phyloP scores from a whole-genome alignment of 92 coral and sea anemone species.

The Scolanthus callimorphus region DNA sequence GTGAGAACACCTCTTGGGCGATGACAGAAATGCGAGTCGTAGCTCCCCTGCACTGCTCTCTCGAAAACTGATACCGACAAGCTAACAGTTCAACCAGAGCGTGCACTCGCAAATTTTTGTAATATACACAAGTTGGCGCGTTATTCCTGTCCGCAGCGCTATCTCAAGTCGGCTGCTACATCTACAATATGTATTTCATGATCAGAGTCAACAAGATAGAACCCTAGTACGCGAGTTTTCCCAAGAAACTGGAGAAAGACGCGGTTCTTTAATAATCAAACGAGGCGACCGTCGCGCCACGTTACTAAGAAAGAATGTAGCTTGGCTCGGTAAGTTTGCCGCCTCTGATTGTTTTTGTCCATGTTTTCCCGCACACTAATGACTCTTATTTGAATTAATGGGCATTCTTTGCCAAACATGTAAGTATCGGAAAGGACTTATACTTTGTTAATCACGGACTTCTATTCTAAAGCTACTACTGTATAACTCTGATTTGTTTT shows the following conservation, averaged over 20 bases:
- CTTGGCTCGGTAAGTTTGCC: constrained; percentile 19
- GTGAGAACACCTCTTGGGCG: neutral
- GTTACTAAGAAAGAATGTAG: constrained; percentile 23
- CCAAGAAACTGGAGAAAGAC: neutral
- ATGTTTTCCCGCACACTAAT: neutral
- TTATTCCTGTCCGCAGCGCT: neutral
- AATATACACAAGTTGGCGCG: neutral
- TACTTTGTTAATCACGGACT: neutral
- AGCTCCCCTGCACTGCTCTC: constrained; percentile 52
- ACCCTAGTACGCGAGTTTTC: neutral
- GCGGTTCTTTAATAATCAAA: neutral
- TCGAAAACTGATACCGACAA: constrained; percentile 27
- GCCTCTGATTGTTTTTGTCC: neutral
- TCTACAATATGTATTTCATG: too few relatives aligned
- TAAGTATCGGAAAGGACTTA: constrained; percentile 18
- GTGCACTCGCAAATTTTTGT: neutral
- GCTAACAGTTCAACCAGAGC: constrained; percentile 39
- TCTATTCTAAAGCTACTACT: neutral
- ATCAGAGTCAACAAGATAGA: too few relatives aligned
- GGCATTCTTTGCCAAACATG: constrained; percentile 29
- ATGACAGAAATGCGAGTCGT: neutral
- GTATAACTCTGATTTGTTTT: neutral
- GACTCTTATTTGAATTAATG: neutral
- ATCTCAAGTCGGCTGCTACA: neutral
- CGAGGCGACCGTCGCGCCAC: constrained; percentile 9